Conservation (phyloP, 2,888 invertebrate species). For the Sinhomidia bicolor region DNA sequence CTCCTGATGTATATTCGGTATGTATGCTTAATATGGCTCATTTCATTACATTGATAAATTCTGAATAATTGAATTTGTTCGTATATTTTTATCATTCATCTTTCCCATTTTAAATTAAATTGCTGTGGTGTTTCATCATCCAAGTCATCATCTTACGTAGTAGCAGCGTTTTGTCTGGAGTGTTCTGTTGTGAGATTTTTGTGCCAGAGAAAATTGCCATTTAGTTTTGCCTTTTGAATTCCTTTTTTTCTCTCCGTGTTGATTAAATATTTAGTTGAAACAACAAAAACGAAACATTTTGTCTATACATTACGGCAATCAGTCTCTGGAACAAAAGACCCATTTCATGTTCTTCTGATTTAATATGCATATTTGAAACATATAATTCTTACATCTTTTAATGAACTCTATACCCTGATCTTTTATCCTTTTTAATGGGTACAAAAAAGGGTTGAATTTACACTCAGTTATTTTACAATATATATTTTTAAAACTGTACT, state of each 20-base stretch:
- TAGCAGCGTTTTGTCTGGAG: not conserved
- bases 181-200: too few species aligned
- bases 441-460: constrained; percentile 17
- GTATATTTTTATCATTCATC: constrained; percentile 51
- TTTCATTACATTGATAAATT: constrained; percentile 68
- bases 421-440: not conserved
- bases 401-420: constrained; percentile 42
- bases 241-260: constrained; percentile 1
- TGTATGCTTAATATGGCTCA: constrained; percentile 59
- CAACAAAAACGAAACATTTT: constrained; percentile 2
- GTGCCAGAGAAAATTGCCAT: constrained; percentile 16
- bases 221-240: constrained; percentile 10
- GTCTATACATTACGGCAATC: not conserved
- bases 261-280: not conserved
- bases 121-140: not conserved
- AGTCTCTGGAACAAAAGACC: not conserved
- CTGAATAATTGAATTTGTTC: constrained; percentile 67
- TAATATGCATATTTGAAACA: constrained; percentile 29
- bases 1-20: too few species aligned
- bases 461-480: not conserved
- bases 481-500: constrained; percentile 9
- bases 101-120: constrained; percentile 50
- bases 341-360: constrained; percentile 8
- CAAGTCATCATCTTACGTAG: too few species aligned
- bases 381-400: constrained; percentile 46